Base-by-base conservation (phyloP, 2,797 vertebrate species). In the Ptychobarbus kaznakovi region DNA sequence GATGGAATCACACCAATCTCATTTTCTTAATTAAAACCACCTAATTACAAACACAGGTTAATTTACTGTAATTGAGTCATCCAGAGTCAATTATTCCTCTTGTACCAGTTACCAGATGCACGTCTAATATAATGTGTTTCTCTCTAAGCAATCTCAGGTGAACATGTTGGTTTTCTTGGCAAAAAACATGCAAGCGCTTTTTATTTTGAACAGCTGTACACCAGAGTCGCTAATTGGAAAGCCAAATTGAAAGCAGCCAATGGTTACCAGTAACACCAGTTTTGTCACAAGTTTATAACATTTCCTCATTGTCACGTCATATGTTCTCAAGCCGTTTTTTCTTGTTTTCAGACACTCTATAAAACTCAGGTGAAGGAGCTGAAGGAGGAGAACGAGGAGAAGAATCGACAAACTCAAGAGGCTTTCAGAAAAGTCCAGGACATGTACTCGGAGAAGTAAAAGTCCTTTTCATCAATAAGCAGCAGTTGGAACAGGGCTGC, bases 301-400 rank as follows among this genome's bases (percentile, higher is more conserved):
- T 22, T 22, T 56, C 53, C 53, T 22, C 20, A 22, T 22, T 10
- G 12, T 63, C 25, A 28, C 61, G 13, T 65, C 61, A 32, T 65
- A n/a, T 13, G 38, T 77, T 38, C 53, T 77, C 51, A 16, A 58
- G 53, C 7, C 7, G 15, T 42, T 13, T 35, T 65, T 51, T 1
- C 73, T 69, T 83, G 40, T 86, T 49, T 87, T 25, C 92, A 99
- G 98, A 99, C 98, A 68, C 97, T 99, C 94, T 99, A 99, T 93
- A 99, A 99, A 97, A 99, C 98, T 97, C 98, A 99, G 94, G 98
- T 99, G 91, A 99, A 97, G 91, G 98, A 99, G 91, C 95, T 99
- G 88, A 99, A 99, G 92, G 98, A 99, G 93, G 98, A 99, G 94
- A 96, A 98, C 49, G 97, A 99, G 88, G 98, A 99, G 88, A 97